phyloP scores from a whole-genome alignment of 2,888 invertebrate genomes.

The Pollenia labialis region DNA sequence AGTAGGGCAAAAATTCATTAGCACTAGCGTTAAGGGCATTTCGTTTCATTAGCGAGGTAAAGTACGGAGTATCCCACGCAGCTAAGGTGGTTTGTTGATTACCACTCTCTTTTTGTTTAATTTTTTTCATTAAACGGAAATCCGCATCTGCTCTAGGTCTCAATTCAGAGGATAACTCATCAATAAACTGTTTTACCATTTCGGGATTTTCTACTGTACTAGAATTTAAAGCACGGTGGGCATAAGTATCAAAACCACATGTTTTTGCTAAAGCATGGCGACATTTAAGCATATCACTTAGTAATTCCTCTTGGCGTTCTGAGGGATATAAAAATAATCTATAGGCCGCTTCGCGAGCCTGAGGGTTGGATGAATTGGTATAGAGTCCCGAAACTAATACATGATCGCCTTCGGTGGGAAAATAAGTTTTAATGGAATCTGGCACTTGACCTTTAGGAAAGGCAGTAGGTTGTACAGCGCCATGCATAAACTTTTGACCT shows the following conservation, averaged over 20 bases:
- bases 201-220: conserved; percentile 93
- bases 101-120: conserved; percentile 86
- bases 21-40: conserved; percentile 89
- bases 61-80: conserved; percentile 96
- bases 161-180: conserved; percentile 89
- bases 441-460: conserved; percentile 89
- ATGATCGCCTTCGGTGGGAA: conserved; percentile 88
- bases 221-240: conserved; percentile 94
- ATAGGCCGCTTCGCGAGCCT: conserved; percentile 94
- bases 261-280: conserved; percentile 92
- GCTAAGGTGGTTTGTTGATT: conserved; percentile 83
- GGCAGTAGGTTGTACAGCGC: conserved; percentile 88
- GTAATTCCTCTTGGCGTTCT: conserved; percentile 89
- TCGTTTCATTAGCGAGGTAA: conserved; percentile 89
- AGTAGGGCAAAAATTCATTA: conserved; percentile 92
- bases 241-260: conserved; percentile 95
- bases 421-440: conserved; percentile 88
- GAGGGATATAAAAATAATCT: conserved; percentile 93
- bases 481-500: conserved; percentile 93
- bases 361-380: conserved; percentile 91
- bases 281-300: conserved; percentile 89
- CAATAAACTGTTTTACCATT: conserved; percentile 91
- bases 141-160: conserved; percentile 89
- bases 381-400: conserved; percentile 92
- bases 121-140: conserved; percentile 89